Evolutionary conservation across 2,797 vertebrate genomes (phyloP), one percentile per base, ranked within the genome.

Genomic region (Poecilia picta): DNA sequence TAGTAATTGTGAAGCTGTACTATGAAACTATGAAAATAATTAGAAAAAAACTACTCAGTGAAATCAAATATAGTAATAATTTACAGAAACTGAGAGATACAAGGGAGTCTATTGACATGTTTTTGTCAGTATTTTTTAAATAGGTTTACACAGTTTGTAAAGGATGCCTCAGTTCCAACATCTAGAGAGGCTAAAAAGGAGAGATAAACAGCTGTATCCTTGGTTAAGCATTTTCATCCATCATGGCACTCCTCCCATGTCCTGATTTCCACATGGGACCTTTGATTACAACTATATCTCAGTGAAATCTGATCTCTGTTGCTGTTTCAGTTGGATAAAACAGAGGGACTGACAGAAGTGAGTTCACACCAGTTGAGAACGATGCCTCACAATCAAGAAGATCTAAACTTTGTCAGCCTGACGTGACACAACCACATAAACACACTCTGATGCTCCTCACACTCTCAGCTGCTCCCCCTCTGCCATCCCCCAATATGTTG

Each of bases 401-500:
- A 64, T 73, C 45, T 64, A 4, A 64, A 47, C 20, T 18, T 8
- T 4, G 33, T 49, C 15, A 57, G 28, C 57, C 12, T 0, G n/a
- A 8, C 1, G 68, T 71, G 25, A 79, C 46, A 62, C 11, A 73
- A 75, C 16, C 31, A 73, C 23, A 68, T 20, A 84, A 78, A 83
- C 51, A 74, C 2, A 79, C 36, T 71, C 79, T 81, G 75, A n/a
- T 43, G 73, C 71, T 66, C 16, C 41, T 55, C 25, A n/a, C 8
- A n/a, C 53, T 55, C 25, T 55, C 10, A 12, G 66, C 70, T 59
- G 55, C 55, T 11, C n/a, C 0, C 31, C 6, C 59, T 75, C 15
- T 66, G 33, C 25, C 0, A 51, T 8, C n/a, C 39, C 55, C 18
- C 45, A 79, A 89, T 90, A 66, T 91, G 89, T 31, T 81, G 79